A percentile compares a stretch with the other conserved stretches of the same genome.
Conservation (phyloP, 1,140 invertebrate species). For the Diabrotica virgifera region DNA sequence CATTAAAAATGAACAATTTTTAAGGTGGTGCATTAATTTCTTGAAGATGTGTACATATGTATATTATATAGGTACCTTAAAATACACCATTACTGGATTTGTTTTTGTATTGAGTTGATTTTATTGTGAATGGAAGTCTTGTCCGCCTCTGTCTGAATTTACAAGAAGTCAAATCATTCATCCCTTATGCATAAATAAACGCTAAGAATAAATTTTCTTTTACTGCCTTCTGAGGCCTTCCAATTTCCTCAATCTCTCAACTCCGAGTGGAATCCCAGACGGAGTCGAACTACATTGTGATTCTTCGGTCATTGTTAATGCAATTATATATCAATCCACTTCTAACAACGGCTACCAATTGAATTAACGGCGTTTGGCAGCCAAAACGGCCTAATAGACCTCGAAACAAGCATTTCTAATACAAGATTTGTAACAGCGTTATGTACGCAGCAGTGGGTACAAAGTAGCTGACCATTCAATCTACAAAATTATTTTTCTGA, state of each 20-base stretch:
- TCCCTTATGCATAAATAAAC: conserved; percentile 12
- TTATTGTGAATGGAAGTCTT: neutral
- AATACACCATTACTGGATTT: too few species aligned
- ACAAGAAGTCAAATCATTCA: conserved; percentile 12
- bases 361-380: conserved; percentile 36
- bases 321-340: conserved; percentile 42
- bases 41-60: too few species aligned
- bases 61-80: too few species aligned
- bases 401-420: conserved; percentile 4
- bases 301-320: conserved; percentile 39
- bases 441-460: too few species aligned
- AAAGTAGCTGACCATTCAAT: too few species aligned
- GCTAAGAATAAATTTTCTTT: conserved; percentile 14
- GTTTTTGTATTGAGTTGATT: too few species aligned
- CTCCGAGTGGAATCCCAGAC: too few species aligned
- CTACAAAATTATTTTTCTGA: too few species aligned
- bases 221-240: neutral
- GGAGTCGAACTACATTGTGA: conserved; percentile 17
- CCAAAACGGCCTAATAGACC: conserved; percentile 40
- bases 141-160: conserved; percentile 9
- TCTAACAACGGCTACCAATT: conserved; percentile 29
- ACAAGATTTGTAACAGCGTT: too few species aligned
- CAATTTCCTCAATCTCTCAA: neutral
- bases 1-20: too few species aligned
- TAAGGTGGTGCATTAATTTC: too few species aligned